phyloP scores from a whole-genome alignment of 1,140 invertebrate species.

The Saccostrea echinata region DNA sequence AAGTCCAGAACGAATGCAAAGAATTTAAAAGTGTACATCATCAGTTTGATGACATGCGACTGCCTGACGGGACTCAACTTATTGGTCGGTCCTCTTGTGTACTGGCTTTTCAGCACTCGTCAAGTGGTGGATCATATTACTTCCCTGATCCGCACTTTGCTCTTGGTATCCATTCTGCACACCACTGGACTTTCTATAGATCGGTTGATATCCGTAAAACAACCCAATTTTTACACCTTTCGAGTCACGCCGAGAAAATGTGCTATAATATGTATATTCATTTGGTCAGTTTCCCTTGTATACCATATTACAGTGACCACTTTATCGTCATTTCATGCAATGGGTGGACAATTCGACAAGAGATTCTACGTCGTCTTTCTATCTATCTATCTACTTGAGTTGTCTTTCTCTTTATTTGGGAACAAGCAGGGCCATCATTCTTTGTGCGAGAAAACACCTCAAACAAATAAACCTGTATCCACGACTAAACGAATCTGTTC shows the following conservation, averaged over 20 bases:
- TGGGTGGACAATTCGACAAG: conserved; percentile 18
- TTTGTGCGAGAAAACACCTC: not conserved
- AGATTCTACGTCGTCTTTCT: not conserved
- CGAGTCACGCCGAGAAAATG: not conserved
- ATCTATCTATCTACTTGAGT: not conserved
- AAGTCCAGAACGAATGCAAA: not conserved
- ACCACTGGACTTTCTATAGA: not conserved
- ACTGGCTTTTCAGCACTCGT: not conserved
- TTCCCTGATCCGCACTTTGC: not conserved
- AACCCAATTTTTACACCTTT: conserved; percentile 10
- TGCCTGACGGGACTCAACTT: not conserved
- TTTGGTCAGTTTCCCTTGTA: not conserved
- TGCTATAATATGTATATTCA: not conserved
- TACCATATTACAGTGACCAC: not conserved
- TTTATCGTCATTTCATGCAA: not conserved
- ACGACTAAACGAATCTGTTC: not conserved
- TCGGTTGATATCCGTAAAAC: not conserved
- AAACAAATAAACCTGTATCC: not conserved
- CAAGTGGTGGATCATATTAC: not conserved
- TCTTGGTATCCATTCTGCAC: not conserved
- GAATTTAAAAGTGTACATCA: conserved; percentile 3
- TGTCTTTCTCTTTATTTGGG: not conserved
- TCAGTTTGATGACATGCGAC: not conserved
- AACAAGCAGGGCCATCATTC: not conserved
- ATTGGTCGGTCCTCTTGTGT: not conserved